These are phyloP conservation scores for Bufotes viridis DNA, from an alignment of 2,797 vertebrate species.

Conservation along the genomic window DNA sequence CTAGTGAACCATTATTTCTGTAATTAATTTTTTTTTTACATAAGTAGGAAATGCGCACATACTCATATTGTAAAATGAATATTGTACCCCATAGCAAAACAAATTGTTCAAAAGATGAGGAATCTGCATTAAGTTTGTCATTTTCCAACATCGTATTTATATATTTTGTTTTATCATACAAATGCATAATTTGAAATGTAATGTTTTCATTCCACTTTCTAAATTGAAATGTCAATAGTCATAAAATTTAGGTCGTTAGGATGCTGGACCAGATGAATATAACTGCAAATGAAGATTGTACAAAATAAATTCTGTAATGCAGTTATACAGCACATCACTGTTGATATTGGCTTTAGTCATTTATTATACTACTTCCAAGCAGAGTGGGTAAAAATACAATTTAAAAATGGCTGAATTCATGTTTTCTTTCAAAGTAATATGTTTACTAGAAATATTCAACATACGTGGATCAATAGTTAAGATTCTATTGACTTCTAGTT, in stretches of 20 bases:
- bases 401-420: conserved; percentile 14
- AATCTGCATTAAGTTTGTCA: conserved; percentile 4
- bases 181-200: conserved; percentile 39
- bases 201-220: conserved; percentile 27
- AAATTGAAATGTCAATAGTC: conserved; percentile 49
- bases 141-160: not conserved
- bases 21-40: not conserved
- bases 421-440: conserved; percentile 1
- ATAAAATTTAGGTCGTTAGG: conserved; percentile 28
- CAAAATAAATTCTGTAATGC: conserved; percentile 17
- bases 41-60: not conserved
- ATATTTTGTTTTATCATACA: conserved; percentile 12
- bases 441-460: conserved; percentile 2
- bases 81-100: not conserved
- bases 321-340: not conserved
- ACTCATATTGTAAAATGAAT: not conserved
- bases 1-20: not conserved
- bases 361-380: conserved; percentile 22
- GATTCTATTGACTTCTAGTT: not conserved
- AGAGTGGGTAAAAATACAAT: conserved; percentile 7
- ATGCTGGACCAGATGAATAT: conserved; percentile 30
- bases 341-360: not conserved
- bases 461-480: not conserved
- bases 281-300: conserved; percentile 14
- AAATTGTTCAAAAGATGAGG: not conserved